Base-by-base conservation (phyloP, 2,113 vertebrate genomes). In the Cyphomyrus plagiostoma region DNA sequence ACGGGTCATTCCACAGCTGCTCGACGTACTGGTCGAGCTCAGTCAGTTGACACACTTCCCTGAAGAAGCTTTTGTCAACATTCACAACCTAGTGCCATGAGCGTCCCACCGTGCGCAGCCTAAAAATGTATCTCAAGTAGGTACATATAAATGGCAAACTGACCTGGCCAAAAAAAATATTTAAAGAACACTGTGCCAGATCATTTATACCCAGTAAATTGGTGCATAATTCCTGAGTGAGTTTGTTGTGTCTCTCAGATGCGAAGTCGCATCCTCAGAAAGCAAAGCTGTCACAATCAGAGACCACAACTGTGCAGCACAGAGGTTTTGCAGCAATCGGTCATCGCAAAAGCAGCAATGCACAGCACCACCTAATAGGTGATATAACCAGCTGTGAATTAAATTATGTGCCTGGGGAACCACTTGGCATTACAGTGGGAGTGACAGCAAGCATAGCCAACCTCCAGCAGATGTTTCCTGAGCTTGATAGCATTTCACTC, bases 391-490 rank as follows among this genome's bases (percentile, higher is more conserved):
- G 91, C 85, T 86, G 35, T 86, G 87, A 90, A 90, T 90, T 84
- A 88, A 90, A 92, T 92, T 74, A 89, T 52, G 85, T 56, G 88
- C 62, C 90, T 90, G 30, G 90, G 91, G 90, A 91, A 86, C 88
- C 74, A 90, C 86, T 74, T 90, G 66, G 91, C 89, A 87, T 89
- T 89, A 88, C 80, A 89, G 89, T 58, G 48, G 87, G 49, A 85
- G 21, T 74, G 86, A 85, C 35, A 70, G 62, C 62, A 11, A 30
- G 89, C 83, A 15, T 89, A 89, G 83, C 92, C 88, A 92, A 92
- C 90, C 92, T 93, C 91, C 89, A 92, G 90, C 91, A 91, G 74
- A 89, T 90, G 91, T 92, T 87, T 92, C 88, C 83, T 91, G 88
- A 88, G 90, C 90, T 90, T 89, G 88, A 93, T 90, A 91, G 87